Evolutionary conservation across 2,888 invertebrate species (phyloP).

Genomic region (Temnothorax unifasciatus): DNA sequence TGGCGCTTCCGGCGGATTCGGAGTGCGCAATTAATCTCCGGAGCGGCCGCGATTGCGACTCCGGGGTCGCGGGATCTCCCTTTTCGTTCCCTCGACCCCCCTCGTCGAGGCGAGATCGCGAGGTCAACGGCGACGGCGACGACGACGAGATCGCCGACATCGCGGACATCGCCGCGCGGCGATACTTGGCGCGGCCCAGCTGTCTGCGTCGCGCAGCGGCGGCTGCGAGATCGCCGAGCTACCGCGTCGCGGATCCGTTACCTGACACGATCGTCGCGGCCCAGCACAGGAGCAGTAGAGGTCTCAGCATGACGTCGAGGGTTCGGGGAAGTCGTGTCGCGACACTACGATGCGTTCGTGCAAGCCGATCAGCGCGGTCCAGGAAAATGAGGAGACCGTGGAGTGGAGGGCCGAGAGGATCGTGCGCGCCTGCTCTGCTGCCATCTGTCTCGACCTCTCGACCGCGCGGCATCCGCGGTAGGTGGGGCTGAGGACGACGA

Average conservation of each 20-base stretch:
- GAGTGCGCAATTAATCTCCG: constrained; percentile 28
- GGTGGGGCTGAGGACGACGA: not conserved
- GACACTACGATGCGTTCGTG: constrained; percentile 14
- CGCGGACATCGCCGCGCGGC: not conserved
- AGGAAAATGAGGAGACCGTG: constrained; percentile 20
- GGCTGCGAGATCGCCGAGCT: not conserved
- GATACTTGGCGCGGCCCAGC: not conserved
- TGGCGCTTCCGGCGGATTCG: constrained; percentile 23
- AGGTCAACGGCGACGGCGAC: not conserved
- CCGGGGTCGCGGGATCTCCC: not conserved
- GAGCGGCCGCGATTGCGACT: not conserved
- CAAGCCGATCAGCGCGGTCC: constrained; percentile 3
- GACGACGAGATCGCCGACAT: not conserved
- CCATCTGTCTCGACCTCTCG: constrained; percentile 4
- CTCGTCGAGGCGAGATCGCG: not conserved
- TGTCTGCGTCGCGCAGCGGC: not conserved
- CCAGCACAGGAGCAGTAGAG: constrained; percentile 68
- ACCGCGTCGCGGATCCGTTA: constrained; percentile 60
- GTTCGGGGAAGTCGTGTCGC: not conserved
- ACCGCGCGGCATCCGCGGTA: too few species aligned
- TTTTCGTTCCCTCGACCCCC: too few species aligned
- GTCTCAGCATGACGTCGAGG: constrained; percentile 68
- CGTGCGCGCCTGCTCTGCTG: not conserved
- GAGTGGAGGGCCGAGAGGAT: not conserved
- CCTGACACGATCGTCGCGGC: constrained; percentile 72